A percentile compares a stretch with the other conserved stretches of the same genome.
phyloP scores from a whole-genome alignment of 2,797 vertebrate genomes.

The Sphaeramia orbicularis region DNA sequence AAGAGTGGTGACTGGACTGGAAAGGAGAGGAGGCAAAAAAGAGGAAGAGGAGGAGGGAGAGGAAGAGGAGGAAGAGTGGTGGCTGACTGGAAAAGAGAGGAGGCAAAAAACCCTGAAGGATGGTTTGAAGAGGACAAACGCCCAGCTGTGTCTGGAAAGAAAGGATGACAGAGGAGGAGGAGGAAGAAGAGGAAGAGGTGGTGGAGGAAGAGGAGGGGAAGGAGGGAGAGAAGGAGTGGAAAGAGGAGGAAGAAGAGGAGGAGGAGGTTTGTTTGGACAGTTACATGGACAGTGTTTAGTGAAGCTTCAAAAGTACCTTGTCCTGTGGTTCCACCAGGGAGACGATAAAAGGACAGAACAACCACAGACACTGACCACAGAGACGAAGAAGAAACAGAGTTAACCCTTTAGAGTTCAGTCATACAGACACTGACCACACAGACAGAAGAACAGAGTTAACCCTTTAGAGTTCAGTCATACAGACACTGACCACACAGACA shows the following conservation, averaged over 20 bases:
- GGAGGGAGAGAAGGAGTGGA: too few relatives aligned
- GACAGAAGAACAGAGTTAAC: too few relatives aligned
- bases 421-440: too few relatives aligned
- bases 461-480: too few relatives aligned
- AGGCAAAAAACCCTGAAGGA: not conserved
- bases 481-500: too few relatives aligned
- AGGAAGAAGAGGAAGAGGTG: not conserved
- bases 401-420: too few relatives aligned
- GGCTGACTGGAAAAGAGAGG: not conserved
- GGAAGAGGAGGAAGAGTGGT: not conserved
- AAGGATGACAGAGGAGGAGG: not conserved
- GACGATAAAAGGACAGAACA: slow-evolving; percentile 21
- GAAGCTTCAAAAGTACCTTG: slow-evolving; percentile 35
- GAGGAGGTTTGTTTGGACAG: slow-evolving; percentile 34
- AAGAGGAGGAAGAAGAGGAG: too few relatives aligned
- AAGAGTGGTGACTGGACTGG: not conserved
- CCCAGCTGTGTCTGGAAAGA: not conserved
- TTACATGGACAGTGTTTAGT: slow-evolving; percentile 29
- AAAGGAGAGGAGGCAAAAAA: too few relatives aligned
- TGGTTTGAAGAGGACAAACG: slow-evolving; percentile 14
- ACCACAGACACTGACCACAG: slow-evolving; percentile 5
- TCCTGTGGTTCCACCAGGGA: slow-evolving; percentile 24
- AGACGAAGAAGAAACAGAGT: slow-evolving; percentile 13
- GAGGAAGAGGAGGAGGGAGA: not conserved
- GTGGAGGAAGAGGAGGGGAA: too few relatives aligned